Conservation (phyloP, 2,113 vertebrate species). For the Balaeniceps rex region DNA sequence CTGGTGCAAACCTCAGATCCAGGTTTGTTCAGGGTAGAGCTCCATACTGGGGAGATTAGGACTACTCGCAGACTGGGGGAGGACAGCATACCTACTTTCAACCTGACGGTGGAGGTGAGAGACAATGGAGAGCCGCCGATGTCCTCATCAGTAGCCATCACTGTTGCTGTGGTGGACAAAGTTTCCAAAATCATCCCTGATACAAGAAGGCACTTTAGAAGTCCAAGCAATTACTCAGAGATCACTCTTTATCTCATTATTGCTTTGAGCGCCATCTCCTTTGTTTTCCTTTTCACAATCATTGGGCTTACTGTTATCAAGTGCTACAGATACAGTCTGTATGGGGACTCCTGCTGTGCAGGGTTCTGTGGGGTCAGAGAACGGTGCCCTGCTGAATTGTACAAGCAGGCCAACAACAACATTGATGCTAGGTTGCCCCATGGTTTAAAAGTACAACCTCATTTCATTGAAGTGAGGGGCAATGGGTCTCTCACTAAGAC, state of each 20-base stretch:
- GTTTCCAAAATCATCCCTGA: constrained; percentile 87
- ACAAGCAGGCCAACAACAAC: constrained; percentile 87
- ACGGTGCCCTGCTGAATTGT: constrained; percentile 77
- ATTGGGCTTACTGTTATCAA: constrained; percentile 88
- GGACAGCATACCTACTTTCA: constrained; percentile 83
- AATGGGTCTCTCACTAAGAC: constrained; percentile 97
- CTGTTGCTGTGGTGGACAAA: constrained; percentile 87
- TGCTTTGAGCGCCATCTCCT: constrained; percentile 90
- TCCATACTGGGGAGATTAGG: constrained; percentile 91
- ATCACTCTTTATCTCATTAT: constrained; percentile 95
- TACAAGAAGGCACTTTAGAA: constrained; percentile 82
- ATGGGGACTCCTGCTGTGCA: constrained; percentile 84
- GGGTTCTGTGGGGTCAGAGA: constrained; percentile 85
- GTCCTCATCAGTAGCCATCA: constrained; percentile 84
- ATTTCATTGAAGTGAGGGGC: constrained; percentile 94
- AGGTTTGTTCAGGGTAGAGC: constrained; percentile 91
- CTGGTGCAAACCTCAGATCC: constrained; percentile 82
- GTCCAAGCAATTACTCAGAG: constrained; percentile 83
- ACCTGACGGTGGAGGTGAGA: constrained; percentile 82
- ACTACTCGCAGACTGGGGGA: constrained; percentile 90
- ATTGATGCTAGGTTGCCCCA: constrained; percentile 80
- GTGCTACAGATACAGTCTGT: constrained; percentile 88
- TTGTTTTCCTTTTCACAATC: constrained; percentile 92
- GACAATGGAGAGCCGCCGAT: constrained; percentile 88
- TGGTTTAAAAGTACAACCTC: constrained; percentile 91